Percentiles rank a stretch among this genome's conserved stretches.
Evolutionary conservation across 2,797 vertebrate species (phyloP).

Genomic region (Emys orbicularis): DNA sequence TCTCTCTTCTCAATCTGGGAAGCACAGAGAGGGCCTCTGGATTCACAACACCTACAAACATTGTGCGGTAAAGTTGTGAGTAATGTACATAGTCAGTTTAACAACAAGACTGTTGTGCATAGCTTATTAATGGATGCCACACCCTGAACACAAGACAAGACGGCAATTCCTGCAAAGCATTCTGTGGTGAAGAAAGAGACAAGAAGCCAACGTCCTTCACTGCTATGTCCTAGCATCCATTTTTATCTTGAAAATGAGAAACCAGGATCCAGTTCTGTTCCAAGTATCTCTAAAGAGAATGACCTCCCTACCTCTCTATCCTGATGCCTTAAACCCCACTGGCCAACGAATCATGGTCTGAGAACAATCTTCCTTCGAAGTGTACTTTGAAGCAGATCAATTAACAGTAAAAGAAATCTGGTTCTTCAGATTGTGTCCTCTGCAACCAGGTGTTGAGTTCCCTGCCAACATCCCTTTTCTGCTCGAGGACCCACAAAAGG

Average conservation of each 20-base stretch:
- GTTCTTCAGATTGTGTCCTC: background rate
- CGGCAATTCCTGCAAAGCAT: background rate
- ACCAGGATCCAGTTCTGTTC: background rate
- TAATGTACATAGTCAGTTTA: accelerated
- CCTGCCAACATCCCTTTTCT: background rate
- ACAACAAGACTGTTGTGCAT: background rate
- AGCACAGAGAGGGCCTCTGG: background rate
- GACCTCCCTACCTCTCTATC: background rate
- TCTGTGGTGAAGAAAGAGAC: accelerated
- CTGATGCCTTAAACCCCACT: background rate
- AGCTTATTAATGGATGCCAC: background rate
- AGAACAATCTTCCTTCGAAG: background rate
- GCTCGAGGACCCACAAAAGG: background rate
- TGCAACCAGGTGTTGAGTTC: background rate
- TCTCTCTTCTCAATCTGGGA: slow-evolving; percentile 27
- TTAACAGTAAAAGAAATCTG: background rate
- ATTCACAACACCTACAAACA: accelerated
- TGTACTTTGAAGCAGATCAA: background rate
- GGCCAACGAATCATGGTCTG: background rate
- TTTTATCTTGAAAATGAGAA: background rate
- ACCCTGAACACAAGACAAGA: background rate
- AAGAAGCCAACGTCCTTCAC: background rate
- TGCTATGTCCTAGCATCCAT: background rate
- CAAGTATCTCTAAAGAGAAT: accelerated
- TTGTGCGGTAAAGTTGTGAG: background rate